These are phyloP conservation scores for Rhegmatorhina hoffmannsi DNA, from an alignment of 2,113 vertebrate species.

Conservation along the genomic window DNA sequence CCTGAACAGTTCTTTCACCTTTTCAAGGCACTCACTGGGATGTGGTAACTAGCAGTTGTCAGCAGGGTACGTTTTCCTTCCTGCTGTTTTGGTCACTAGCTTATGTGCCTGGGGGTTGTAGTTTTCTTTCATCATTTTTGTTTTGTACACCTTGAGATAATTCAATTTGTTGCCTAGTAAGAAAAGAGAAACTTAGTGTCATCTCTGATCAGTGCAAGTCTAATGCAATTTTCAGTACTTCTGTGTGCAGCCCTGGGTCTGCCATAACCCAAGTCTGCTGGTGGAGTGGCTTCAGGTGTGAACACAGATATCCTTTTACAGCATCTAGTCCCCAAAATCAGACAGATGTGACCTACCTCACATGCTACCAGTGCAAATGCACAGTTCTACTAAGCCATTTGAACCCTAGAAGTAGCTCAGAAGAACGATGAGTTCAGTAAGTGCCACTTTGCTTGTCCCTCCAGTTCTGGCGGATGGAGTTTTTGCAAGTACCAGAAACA, in stretches of 20 bases:
- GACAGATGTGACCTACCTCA: background rate
- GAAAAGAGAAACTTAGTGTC: background rate
- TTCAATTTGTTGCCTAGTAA: background rate
- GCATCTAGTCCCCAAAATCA: background rate
- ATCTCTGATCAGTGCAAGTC: background rate
- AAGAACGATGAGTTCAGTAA: background rate
- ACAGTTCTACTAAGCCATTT: background rate
- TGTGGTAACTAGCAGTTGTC: background rate
- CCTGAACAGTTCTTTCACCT: background rate
- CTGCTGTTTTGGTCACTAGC: background rate
- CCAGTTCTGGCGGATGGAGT: constrained; percentile 99
- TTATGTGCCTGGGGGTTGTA: background rate
- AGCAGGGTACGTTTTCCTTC: background rate
- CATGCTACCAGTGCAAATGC: background rate
- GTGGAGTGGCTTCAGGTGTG: background rate
- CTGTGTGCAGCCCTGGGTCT: background rate
- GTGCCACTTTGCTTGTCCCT: background rate
- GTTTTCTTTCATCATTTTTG: background rate
- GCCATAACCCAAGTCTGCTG: background rate
- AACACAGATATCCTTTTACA: background rate
- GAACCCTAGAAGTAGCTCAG: background rate
- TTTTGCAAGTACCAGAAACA: constrained; percentile 97
- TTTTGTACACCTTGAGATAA: background rate
- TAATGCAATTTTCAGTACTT: background rate
- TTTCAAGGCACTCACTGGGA: accelerated